Evolutionary conservation across 2,113 vertebrate genomes (phyloP).

Genomic region (Ophthalmolycus amberensis): DNA sequence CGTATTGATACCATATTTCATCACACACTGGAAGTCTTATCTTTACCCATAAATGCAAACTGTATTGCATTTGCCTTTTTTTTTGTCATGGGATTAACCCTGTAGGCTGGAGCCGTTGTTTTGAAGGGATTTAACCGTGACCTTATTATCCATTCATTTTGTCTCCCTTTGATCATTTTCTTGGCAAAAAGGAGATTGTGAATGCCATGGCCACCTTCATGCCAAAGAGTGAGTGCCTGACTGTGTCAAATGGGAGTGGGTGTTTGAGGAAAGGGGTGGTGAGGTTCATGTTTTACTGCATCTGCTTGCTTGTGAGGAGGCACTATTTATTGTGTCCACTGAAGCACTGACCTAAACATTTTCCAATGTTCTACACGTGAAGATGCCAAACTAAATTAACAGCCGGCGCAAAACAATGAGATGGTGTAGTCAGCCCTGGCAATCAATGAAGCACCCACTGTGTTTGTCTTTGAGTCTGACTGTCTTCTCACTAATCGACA

Average conservation of each 20-base stretch:
- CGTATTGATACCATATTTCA: background rate
- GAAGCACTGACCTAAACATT: conserved; percentile 51
- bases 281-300: conserved; percentile 22
- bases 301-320: conserved; percentile 32
- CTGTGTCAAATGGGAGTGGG: background rate
- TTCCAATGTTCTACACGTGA: conserved; percentile 64
- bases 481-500: conserved; percentile 11
- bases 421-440: conserved; percentile 6
- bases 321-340: conserved; percentile 35
- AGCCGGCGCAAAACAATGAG: conserved; percentile 45
- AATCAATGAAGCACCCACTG: conserved; percentile 18
- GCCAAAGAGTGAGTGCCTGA: conserved; percentile 14
- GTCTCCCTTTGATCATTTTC: background rate
- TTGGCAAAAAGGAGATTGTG: background rate
- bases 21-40: background rate
- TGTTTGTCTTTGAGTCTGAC: background rate
- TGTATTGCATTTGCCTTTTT: background rate
- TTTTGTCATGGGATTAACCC: background rate
- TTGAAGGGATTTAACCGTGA: background rate
- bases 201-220: background rate
- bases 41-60: background rate
- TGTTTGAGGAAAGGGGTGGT: background rate
- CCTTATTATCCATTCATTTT: background rate
- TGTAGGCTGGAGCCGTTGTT: background rate
- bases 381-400: conserved; percentile 67